Base-by-base conservation (phyloP, 2,888 invertebrate species). In the Chloroclystis v-ata region DNA sequence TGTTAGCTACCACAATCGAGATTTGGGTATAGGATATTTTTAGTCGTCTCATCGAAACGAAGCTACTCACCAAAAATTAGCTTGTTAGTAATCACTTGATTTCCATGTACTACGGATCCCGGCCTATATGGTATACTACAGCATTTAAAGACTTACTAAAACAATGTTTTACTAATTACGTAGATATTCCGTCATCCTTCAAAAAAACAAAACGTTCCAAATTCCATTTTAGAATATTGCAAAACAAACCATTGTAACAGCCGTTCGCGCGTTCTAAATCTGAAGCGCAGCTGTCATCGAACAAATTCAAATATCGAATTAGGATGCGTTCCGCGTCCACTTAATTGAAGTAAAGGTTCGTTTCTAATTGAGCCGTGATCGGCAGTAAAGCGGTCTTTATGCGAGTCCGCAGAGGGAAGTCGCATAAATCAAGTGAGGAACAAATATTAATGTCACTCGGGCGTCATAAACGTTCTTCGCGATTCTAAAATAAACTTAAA, bases 341-440 rank as follows among this genome's bases (percentile, higher is more conserved):
- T 35, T 35, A 35, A 35, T 35, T 35, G 35, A 35, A 35, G 35
- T 35, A 35, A 35, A 20, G 25, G 48, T 48, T 40, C 41, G 28
- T 32, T 43, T 35, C 37, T 52, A 52, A 55, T 51, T 51, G 53
- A 47, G 46, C 42, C 28, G 50, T 42, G 46, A 49, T 49, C 45
- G 49, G 55, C 63, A 61, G 63, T 83, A 82, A 83, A 81, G 46
- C 56, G 57, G 52, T 60, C 61, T 57, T 84, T 82, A 83, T 70
- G n/a, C n/a, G n/a, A n/a, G 2, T 12, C 5, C 4, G n/a, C 8
- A 16, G 20, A 14, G 10, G 10, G 45, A 64, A 67, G 67, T 61
- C 46, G 60, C 60, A 75, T 83, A 82, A 82, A 82, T 84, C 82
- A 83, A 75, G 65, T 67, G 67, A 65, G 70, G 67, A 72, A 67